Evolutionary conservation across 92 coral and sea anemone species (phyloP), one percentile per base, ranked within the genome.

Genomic region (Siderastrea radians): DNA sequence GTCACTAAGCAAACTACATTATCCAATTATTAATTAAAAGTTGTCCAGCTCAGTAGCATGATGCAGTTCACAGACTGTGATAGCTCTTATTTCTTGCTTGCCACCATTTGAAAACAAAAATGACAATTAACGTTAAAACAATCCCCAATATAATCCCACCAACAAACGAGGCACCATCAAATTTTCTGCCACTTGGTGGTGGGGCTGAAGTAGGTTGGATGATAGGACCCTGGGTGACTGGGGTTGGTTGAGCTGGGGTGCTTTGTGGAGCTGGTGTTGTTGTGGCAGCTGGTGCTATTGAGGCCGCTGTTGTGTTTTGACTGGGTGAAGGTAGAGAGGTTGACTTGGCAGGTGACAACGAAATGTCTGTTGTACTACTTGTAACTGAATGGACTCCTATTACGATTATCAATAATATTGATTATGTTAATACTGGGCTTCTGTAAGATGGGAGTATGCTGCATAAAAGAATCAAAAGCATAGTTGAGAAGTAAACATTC

Each of bases 141-240:
- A 91, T 62, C 1, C 98, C 98, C 85, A 97, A 94, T 46, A 97
- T 88, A 44, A 97, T 94, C 13, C 99, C 99, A 79, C 99, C 99
- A 89, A 95, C 82, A 85, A 97, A 97, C 46, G 99, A 95, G 7
- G 91, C 97, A 49, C 87, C 94, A 91, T 97, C 99, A 87, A 97
- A 97, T 58, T 87, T 90, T 26, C 94, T 77, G 12, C 93, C 84
- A 3, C 70, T 71, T 61, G 88, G 1, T 55, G 14, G 14, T 45
- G 52, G 44, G 4, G 78, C n/a, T 47, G 89, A 17, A 6, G 71
- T 80, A 1, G 79, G 52, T n/a, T 26, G 15, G 26, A 7, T 38
- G 3, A 14, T 2, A 16, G 92, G 74, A 5, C 45, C 48, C 47
- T 17, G 68, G 13, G 96, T 61, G 15, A 72, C 10, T 64, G 87